phyloP scores from a whole-genome alignment of 2,888 invertebrate species.

The Dolichomitus sp. region DNA sequence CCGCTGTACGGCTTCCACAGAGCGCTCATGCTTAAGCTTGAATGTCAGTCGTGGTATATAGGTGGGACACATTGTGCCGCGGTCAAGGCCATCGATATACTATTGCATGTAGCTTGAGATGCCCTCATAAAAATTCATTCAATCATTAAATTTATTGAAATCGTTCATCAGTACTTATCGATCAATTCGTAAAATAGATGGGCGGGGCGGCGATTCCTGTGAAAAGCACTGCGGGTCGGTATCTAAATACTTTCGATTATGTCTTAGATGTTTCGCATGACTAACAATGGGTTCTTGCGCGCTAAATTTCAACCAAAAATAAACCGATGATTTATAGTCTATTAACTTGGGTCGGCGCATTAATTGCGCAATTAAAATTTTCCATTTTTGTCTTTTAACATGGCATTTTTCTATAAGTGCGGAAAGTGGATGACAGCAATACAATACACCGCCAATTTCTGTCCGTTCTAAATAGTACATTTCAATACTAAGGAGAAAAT shows the following conservation, averaged over 20 bases:
- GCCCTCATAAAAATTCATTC: background rate
- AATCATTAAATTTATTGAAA: background rate
- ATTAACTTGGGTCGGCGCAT: no score
- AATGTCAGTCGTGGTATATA: background rate
- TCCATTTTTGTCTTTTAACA: no score
- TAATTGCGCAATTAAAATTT: no score
- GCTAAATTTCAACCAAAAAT: background rate
- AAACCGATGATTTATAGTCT: no score
- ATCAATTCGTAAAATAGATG: background rate
- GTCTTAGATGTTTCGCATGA: background rate
- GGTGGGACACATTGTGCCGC: constrained; percentile 63
- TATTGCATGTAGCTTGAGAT: background rate
- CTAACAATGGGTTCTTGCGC: background rate
- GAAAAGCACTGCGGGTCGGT: background rate
- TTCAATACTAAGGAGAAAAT: no score
- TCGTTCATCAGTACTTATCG: background rate
- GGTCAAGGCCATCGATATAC: constrained; percentile 65
- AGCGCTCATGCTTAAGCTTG: constrained; percentile 66
- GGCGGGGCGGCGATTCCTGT: background rate
- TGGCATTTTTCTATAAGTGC: no score
- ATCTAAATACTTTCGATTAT: background rate
- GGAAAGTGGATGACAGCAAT: no score
- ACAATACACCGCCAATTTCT: no score
- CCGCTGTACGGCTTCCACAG: constrained; percentile 74
- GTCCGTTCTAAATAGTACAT: no score